Base-by-base conservation (phyloP, 2,888 invertebrate genomes). In the Nomada ferruginata region DNA sequence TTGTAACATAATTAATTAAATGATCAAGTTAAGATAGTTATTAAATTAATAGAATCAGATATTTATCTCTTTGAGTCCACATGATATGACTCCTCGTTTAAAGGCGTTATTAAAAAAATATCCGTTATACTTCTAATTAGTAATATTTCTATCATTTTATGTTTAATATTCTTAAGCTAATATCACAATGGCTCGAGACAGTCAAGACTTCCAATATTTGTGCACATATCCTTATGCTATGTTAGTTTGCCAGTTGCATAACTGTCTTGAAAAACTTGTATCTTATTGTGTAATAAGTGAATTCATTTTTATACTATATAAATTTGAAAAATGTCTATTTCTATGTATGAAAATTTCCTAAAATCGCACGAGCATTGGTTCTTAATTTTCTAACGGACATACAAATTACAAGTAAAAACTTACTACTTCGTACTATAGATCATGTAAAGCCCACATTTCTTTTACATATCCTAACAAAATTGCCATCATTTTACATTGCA, bases 111-210 rank as follows among this genome's bases (percentile, higher is more conserved):
- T 90, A 90, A 90, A 90, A 90, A 90, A 89, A 89, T 89, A 88
- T 89, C 78, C 70, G 72, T 84, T 85, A 87, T 71, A 85, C 79
- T 82, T 63, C 85, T 89, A 89, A 81, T 87, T 79, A 84, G 82
- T 73, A 81, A 82, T 89, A 84, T 88, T 87, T 85, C 87, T 82
- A 89, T 83, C 76, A 89, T 81, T 76, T 74, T 82, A 87, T 89
- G 79, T 85, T 82, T 75, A 71, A 87, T 89, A 85, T 87, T 85
- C 91, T 92, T 92, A 92, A 88, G 87, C 92, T 93, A 93, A 90
- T 93, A 93, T 93, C 92, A 93, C 92, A 93, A 92, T 92, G 89
- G 90, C 93, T 91, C 91, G 89, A 92, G 90, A 92, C 91, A 92
- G 91, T 92, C 91, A 89, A 91, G 89, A 91, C 90, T 92, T 91